Percentiles rank a stretch among this genome's conserved stretches.
Evolutionary conservation across 2,888 invertebrate species (phyloP).

Genomic region (Polia nebulosa): DNA sequence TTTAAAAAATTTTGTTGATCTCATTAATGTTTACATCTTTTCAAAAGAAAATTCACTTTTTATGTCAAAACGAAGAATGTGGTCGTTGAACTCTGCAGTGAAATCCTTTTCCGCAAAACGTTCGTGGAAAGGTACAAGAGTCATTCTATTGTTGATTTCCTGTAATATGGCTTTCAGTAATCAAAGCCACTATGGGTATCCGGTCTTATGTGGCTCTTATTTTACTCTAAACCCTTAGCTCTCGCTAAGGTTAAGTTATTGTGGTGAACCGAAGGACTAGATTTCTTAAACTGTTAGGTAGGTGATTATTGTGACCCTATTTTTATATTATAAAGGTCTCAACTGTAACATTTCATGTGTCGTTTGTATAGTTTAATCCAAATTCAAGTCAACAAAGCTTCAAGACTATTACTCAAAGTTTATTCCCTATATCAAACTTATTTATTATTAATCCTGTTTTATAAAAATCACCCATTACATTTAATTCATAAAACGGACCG

Average conservation of each 20-base stretch:
- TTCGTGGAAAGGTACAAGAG: not conserved
- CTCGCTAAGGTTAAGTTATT: not conserved
- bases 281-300: no score
- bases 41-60: not conserved
- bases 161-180: slow-evolving; percentile 33
- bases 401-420: no score
- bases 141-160: slow-evolving; percentile 6
- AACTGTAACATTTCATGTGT: no score
- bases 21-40: not conserved
- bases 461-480: no score
- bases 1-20: no score
- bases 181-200: not conserved
- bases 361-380: no score
- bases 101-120: not conserved
- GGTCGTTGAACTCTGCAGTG: not conserved
- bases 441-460: no score
- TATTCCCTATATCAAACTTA: no score
- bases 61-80: not conserved
- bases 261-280: no score
- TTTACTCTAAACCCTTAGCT: not conserved
- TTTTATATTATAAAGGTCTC: no score
- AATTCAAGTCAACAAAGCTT: no score
- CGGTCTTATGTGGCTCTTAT: not conserved
- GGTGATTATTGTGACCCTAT: no score
- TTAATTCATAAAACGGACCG: not conserved